Evolutionary conservation across 2,888 invertebrate genomes (phyloP), one percentile per base, ranked within the genome.

Genomic region (Neoascia interrupta): DNA sequence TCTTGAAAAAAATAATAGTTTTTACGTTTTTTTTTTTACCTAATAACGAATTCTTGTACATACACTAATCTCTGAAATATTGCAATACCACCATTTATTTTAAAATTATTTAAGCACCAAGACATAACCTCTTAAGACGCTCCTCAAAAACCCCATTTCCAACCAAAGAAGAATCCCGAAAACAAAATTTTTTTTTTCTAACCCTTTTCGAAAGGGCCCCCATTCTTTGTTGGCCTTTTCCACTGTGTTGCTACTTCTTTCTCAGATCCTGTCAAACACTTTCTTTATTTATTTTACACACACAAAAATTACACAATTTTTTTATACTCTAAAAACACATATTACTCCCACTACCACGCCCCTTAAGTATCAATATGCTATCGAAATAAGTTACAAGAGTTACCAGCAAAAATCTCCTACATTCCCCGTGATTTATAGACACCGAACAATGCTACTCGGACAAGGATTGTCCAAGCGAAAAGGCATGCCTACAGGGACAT

Each of bases 401-500:
- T 68, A 79, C 73, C 73, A 79, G 61, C 73, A 66, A 66, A 76
- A 79, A 68, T 79, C 73, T 73, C 66, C 66, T 68, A 79, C 79
- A 45, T 79, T 73, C 73, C 79, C 49, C 79, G 79, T 79, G 79
- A 73, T 73, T 86, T 87, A 83, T 87, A 87, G 87, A 87, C 86
- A 94, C 94, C 91, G 93, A 93, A 91, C 95, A 95, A 93, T 96
- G 96, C 91, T 93, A 93, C 91, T 93, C 93, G 90, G 96, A 97
- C 92, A 92, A 93, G 91, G 96, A 96, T 91, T 97, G 97, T 91
- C 93, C 95, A 84, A 94, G 94, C 90, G 96, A 96, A 90, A 95
- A 95, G 91, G 94, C 96, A 88, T 97, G 97, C 91, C 92, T 96
- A 90, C 94, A 95, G 90, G 93, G 94, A 90, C 94, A 95, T 90